Conservation (phyloP, 2,113 vertebrate genomes). For the Lonchura striata region DNA sequence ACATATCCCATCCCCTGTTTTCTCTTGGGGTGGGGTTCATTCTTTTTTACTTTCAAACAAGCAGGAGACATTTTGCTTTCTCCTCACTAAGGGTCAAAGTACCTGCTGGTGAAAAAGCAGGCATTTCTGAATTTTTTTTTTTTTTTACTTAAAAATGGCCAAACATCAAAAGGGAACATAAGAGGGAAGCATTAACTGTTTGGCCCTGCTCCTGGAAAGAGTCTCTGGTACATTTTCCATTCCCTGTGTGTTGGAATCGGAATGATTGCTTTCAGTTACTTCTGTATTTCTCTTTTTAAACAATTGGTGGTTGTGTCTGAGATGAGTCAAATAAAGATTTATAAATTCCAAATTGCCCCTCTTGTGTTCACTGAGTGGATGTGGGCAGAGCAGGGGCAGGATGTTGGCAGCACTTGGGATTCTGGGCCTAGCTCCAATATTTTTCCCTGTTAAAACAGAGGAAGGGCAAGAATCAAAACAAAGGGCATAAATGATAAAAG, state of each 20-base stretch:
- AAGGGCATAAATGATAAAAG: not conserved
- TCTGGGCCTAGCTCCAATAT: not conserved
- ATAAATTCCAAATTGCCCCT: not conserved
- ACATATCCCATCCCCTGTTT: not conserved
- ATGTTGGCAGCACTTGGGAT: not conserved
- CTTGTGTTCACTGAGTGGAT: not conserved
- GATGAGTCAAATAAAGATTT: conserved; percentile 12
- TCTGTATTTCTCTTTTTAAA: not conserved
- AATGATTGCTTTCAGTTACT: not conserved
- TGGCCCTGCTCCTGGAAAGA: not conserved
- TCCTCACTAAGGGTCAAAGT: not conserved
- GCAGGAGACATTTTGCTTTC: not conserved
- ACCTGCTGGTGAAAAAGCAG: not conserved
- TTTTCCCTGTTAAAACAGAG: not conserved
- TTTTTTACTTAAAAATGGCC: not conserved
- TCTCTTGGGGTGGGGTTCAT: not conserved
- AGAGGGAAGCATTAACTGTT: not conserved
- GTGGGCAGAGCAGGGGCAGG: not conserved
- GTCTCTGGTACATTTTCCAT: not conserved
- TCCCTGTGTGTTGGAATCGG: not conserved
- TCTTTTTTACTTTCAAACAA: not conserved
- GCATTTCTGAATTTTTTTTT: not conserved
- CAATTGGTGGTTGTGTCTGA: not conserved
- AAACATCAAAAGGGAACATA: not conserved
- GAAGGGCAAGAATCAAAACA: not conserved